phyloP scores from a whole-genome alignment of 2,888 invertebrate species.

The Aproaerema taeniolella region DNA sequence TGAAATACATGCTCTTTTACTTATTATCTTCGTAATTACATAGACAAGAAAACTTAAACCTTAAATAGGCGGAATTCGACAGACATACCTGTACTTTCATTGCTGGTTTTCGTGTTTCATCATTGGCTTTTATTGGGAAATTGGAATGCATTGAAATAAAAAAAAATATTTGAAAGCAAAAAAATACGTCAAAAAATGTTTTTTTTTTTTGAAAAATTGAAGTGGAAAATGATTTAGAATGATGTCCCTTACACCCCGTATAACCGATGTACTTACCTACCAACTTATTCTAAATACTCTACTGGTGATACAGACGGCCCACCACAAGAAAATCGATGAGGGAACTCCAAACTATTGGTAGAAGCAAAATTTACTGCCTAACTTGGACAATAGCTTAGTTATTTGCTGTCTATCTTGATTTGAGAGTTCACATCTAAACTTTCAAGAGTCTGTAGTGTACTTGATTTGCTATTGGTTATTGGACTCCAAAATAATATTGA shows the following conservation, averaged over 20 bases:
- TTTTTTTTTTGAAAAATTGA: neutral
- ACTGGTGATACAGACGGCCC: conserved; percentile 4
- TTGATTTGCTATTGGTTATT: conserved; percentile 8
- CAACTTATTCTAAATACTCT: conserved; percentile 6
- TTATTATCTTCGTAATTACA: too few species aligned
- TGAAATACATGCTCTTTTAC: too few species aligned
- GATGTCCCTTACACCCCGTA: neutral
- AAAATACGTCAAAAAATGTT: neutral
- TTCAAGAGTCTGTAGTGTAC: conserved; percentile 12
- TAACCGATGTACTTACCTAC: neutral
- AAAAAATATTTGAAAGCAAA: neutral
- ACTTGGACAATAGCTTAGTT: conserved; percentile 55
- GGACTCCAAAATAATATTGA: neutral
- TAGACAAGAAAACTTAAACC: too few species aligned
- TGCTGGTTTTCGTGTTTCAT: too few species aligned
- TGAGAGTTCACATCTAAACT: conserved; percentile 31
- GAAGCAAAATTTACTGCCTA: conserved; percentile 51
- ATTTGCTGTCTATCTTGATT: conserved; percentile 48
- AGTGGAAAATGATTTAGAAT: neutral
- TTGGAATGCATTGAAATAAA: neutral
- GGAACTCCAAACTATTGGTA: conserved; percentile 44
- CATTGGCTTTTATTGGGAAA: neutral
- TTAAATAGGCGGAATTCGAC: too few species aligned
- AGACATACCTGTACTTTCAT: too few species aligned
- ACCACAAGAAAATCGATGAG: conserved; percentile 24